Evolutionary conservation across 2,113 vertebrate genomes (phyloP).

Genomic region (Poicephalus gulielmi): DNA sequence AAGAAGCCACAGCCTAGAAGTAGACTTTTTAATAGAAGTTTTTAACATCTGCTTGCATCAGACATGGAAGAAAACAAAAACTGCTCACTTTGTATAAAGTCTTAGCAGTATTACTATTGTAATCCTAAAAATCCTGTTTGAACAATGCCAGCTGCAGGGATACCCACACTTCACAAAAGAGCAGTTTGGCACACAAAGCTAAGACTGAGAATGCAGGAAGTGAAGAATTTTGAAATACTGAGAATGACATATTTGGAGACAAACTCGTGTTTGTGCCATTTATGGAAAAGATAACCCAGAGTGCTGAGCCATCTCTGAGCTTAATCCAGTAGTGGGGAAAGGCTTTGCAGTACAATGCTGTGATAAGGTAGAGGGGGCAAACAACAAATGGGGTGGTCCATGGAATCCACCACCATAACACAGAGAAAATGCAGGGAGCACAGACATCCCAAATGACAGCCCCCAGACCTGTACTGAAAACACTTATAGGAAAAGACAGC

Average conservation of each 20-base stretch:
- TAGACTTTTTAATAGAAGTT: neutral
- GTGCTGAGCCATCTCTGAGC: neutral
- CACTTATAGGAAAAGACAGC: neutral
- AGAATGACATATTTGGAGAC: neutral
- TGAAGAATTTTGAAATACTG: neutral
- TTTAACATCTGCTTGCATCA: neutral
- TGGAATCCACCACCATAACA: neutral
- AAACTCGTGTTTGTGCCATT: neutral
- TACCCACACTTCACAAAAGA: neutral
- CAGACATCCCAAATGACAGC: neutral
- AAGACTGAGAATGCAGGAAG: neutral
- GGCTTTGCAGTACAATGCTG: neutral
- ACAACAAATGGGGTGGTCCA: accelerated
- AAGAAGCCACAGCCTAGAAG: neutral
- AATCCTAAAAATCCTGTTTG: neutral
- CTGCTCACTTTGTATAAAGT: neutral
- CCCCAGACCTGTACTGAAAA: neutral
- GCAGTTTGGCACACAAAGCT: neutral
- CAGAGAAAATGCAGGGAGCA: neutral
- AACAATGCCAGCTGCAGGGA: neutral
- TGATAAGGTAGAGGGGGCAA: neutral
- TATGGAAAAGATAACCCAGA: neutral
- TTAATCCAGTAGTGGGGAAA: neutral
- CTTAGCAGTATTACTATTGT: neutral
- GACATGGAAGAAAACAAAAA: neutral